phyloP scores from a whole-genome alignment of 1,140 invertebrate genomes.

The Drosophila micromelanica region DNA sequence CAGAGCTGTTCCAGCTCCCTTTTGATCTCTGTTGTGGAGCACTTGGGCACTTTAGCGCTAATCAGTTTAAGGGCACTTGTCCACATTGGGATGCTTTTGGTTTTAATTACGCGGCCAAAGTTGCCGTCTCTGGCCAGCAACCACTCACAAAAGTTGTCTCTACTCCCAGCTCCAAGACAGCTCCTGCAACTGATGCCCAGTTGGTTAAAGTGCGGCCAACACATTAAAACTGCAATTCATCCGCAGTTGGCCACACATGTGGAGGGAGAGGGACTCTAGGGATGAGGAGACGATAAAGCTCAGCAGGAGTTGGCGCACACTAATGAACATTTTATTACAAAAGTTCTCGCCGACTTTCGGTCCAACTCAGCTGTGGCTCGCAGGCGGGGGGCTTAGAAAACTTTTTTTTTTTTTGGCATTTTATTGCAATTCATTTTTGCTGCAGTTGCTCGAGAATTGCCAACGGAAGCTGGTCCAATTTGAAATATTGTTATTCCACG shows the following conservation, averaged over 20 bases:
- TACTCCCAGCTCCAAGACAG: not conserved
- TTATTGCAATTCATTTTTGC: constrained; percentile 62
- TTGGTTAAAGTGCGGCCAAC: constrained; percentile 79
- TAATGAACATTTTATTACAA: constrained; percentile 82
- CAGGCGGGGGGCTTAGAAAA: constrained; percentile 40
- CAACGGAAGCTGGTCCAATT: constrained; percentile 58
- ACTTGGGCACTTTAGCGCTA: constrained; percentile 56
- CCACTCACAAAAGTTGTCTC: constrained; percentile 13
- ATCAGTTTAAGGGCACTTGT: constrained; percentile 79
- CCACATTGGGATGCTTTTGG: constrained; percentile 79
- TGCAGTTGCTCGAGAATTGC: constrained; percentile 35
- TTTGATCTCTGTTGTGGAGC: not conserved
- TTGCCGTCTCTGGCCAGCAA: constrained; percentile 50
- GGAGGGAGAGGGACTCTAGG: not conserved
- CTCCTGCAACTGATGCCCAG: constrained; percentile 50
- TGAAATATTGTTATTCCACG: constrained; percentile 71
- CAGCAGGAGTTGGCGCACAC: constrained; percentile 73
- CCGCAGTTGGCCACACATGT: constrained; percentile 59
- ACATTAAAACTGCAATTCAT: constrained; percentile 82
- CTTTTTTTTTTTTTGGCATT: constrained; percentile 44
- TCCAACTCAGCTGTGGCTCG: constrained; percentile 5
- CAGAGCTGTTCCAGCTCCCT: too few relatives aligned
- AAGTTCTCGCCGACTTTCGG: constrained; percentile 48
- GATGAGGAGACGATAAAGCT: constrained; percentile 30
- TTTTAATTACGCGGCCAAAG: constrained; percentile 81